Conservation (phyloP, 2,888 invertebrate genomes). For the Caenorhabditis sinica region DNA sequence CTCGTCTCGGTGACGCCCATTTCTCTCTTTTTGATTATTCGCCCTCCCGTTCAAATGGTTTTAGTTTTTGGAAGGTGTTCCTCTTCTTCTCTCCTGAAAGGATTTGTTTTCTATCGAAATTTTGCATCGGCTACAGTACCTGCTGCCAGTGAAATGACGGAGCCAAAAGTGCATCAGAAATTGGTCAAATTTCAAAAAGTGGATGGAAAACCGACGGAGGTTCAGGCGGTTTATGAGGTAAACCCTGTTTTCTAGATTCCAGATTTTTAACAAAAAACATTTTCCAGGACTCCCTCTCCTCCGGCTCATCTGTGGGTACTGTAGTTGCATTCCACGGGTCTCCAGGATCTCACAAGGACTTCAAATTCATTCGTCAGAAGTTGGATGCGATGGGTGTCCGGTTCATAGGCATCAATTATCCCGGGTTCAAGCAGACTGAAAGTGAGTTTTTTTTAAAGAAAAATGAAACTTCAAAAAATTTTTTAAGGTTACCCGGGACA, state of each 20-base stretch:
- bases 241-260: background rate
- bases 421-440: slow-evolving; percentile 68
- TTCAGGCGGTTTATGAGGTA: slow-evolving; percentile 63
- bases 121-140: slow-evolving; percentile 17
- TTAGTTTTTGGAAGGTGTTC: background rate
- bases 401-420: slow-evolving; percentile 76
- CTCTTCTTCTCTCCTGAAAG: background rate
- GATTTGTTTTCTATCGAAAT: slow-evolving; percentile 7
- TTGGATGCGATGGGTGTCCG: slow-evolving; percentile 68
- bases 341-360: slow-evolving; percentile 76
- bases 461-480: background rate
- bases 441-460: slow-evolving; percentile 5
- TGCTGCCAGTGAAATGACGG: slow-evolving; percentile 31
- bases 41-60: background rate
- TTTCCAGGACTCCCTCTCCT: slow-evolving; percentile 68
- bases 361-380: slow-evolving; percentile 71
- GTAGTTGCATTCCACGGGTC: slow-evolving; percentile 74
- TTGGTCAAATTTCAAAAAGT: slow-evolving; percentile 34
- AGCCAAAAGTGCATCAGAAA: slow-evolving; percentile 41
- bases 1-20: background rate
- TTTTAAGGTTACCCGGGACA: slow-evolving; percentile 44
- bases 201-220: slow-evolving; percentile 40
- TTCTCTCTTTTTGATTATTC: slow-evolving; percentile 7
- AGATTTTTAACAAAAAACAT: background rate
- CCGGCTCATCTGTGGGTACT: slow-evolving; percentile 70